These are phyloP conservation scores for Cyphomyrus discorhynchus DNA, from an alignment of 2,113 vertebrate species.

Conservation along the genomic window DNA sequence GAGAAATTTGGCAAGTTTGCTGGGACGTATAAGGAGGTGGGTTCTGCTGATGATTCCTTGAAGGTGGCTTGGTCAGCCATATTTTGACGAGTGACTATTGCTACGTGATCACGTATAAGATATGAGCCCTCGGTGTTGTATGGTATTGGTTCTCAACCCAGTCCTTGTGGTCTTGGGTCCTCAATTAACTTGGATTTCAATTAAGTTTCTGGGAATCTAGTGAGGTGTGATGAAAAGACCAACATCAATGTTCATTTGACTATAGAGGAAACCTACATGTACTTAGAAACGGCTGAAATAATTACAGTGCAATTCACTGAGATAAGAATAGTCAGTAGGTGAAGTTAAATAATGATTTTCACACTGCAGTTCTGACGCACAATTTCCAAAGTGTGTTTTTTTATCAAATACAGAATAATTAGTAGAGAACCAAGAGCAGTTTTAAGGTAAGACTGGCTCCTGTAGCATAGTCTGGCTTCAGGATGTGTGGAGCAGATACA, in stretches of 20 bases:
- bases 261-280: not conserved
- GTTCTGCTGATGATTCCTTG: constrained; percentile 17
- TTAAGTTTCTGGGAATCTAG: not conserved
- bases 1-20: constrained; percentile 92
- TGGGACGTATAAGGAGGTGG: constrained; percentile 90
- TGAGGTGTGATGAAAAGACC: not conserved
- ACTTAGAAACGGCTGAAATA: not conserved
- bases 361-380: not conserved
- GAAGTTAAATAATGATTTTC: not conserved
- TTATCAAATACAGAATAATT: not conserved
- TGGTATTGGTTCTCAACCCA: not conserved
- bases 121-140: not conserved
- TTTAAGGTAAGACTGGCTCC: not conserved
- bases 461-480: not conserved
- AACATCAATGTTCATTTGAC: not conserved
- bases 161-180: not conserved
- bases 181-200: not conserved
- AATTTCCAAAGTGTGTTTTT: not conserved
- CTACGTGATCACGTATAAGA: not conserved
- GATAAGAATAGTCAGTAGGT: not conserved
- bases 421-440: not conserved
- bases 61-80: not conserved
- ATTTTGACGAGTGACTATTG: not conserved
- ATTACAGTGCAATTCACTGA: not conserved
- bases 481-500: not conserved